phyloP scores from a whole-genome alignment of 2,113 vertebrate species.

The Hystrix brachyura region DNA sequence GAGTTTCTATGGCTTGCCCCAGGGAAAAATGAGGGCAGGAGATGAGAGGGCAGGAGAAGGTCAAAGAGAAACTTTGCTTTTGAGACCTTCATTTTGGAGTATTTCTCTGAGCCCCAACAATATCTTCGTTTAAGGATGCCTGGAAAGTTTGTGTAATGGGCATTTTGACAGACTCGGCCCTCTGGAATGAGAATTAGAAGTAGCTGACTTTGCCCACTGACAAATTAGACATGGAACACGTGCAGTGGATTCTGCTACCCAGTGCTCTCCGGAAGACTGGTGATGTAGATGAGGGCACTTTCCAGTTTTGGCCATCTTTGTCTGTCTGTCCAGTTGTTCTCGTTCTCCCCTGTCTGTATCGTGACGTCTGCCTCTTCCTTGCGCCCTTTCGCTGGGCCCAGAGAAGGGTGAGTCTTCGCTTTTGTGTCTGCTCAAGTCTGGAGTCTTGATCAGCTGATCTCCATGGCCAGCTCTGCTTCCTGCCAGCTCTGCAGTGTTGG shows the following conservation, averaged over 20 bases:
- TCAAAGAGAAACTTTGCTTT: background rate
- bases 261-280: background rate
- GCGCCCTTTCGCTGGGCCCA: background rate
- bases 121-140: background rate
- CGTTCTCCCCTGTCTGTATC: background rate
- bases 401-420: background rate
- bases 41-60: background rate
- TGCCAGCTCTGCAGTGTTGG: background rate
- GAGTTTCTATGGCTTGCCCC: background rate
- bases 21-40: background rate
- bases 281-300: background rate
- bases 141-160: background rate
- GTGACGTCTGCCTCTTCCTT: conserved; percentile 39
- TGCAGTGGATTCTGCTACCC: background rate
- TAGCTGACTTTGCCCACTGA: background rate
- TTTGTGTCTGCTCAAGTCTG: conserved; percentile 9
- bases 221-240: background rate
- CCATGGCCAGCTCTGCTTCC: conserved; percentile 59
- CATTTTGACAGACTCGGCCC: background rate
- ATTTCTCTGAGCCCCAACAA: background rate
- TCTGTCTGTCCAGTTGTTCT: conserved; percentile 32
- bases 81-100: background rate
- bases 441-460: background rate
- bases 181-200: conserved; percentile 20
- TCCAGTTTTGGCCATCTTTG: background rate